Conservation (phyloP, 2,797 vertebrate genomes). For the Tragopan temminckii region DNA sequence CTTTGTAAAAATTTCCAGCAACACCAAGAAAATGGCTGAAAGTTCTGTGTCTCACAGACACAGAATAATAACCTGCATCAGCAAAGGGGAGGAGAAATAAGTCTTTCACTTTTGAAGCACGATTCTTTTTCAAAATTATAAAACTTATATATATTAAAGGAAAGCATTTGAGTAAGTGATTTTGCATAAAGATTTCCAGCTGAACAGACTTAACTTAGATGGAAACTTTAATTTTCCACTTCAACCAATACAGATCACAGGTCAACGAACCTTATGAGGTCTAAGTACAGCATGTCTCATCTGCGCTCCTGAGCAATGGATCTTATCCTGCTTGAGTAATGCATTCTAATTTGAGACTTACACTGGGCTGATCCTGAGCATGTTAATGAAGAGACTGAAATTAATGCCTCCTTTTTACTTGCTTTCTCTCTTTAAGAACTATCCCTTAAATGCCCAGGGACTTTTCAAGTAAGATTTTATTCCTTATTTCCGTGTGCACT, state of each 20-base stretch:
- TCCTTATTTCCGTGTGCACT: not conserved
- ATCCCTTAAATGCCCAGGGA: not conserved
- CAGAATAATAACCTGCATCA: too few relatives aligned
- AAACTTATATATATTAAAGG: not conserved
- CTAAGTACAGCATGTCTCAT: not conserved
- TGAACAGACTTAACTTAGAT: not conserved
- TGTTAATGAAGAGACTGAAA: not conserved
- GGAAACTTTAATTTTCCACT: not conserved
- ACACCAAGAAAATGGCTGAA: not conserved
- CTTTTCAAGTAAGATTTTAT: not conserved
- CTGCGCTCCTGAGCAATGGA: not conserved
- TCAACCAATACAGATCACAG: not conserved
- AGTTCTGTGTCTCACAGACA: not conserved
- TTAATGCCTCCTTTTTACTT: not conserved
- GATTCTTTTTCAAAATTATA: not conserved
- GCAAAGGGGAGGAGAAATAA: not conserved
- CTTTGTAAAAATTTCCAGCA: constrained; percentile 1
- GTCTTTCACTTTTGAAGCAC: not conserved
- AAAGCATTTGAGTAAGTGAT: not conserved
- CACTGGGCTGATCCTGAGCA: not conserved
- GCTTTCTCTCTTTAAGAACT: not conserved
- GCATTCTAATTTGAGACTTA: not conserved
- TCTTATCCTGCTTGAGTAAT: not conserved
- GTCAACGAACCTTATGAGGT: not conserved
- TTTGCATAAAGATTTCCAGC: not conserved